A percentile compares a stretch with the other conserved stretches of the same genome.
Evolutionary conservation across 1,140 invertebrate genomes (phyloP).

Genomic region (Potamilus streckersoni): DNA sequence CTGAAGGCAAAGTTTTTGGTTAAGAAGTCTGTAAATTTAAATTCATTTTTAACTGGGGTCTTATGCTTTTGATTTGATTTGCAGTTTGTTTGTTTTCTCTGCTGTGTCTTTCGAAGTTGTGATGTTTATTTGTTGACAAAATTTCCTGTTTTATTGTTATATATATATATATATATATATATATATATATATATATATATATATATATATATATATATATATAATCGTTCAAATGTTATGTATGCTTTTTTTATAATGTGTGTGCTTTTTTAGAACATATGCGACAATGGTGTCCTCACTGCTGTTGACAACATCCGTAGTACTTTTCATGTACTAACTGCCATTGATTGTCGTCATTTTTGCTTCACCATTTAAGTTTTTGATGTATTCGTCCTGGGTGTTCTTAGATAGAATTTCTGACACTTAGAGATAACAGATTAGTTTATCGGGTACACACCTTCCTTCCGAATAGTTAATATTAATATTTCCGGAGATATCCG

Average conservation of each 20-base stretch:
- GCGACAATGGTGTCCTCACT: not conserved
- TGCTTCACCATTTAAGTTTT: not conserved
- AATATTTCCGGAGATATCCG: conserved; percentile 28
- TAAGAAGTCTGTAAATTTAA: not conserved
- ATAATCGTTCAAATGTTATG: not conserved
- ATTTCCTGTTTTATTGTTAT: conserved; percentile 2
- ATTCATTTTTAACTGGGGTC: not conserved
- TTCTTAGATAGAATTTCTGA: conserved; percentile 14
- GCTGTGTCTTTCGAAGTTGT: not conserved
- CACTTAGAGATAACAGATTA: not conserved
- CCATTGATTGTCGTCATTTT: too few species aligned
- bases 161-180: not conserved
- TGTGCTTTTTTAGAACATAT: not conserved
- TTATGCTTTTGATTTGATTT: not conserved
- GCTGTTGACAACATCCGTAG: not conserved
- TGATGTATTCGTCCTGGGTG: not conserved
- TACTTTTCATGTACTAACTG: not conserved
- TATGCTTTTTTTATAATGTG: not conserved
- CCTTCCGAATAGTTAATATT: conserved; percentile 20
- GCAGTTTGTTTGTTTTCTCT: not conserved
- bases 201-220: not conserved
- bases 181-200: not conserved
- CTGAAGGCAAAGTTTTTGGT: not conserved
- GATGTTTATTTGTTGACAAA: conserved; percentile 7
- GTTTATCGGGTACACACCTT: conserved; percentile 31